phyloP scores from a whole-genome alignment of 2,888 invertebrate species.

The Thereva unica region DNA sequence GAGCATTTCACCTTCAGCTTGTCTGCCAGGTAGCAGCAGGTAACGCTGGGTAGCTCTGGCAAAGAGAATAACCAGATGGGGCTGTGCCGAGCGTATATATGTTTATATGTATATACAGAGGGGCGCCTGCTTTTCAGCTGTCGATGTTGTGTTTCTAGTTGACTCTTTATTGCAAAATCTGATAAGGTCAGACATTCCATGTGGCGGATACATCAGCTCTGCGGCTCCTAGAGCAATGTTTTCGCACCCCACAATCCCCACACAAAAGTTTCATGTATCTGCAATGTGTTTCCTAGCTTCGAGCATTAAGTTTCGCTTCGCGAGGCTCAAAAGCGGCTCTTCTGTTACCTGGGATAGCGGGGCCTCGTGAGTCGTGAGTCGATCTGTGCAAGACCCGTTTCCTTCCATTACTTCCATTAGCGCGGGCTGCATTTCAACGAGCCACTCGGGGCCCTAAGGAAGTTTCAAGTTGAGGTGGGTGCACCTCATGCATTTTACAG shows the following conservation, averaged over 20 bases:
- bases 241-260: slow-evolving; percentile 12
- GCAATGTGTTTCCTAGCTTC: not conserved
- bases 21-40: not conserved
- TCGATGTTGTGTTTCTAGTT: slow-evolving; percentile 22
- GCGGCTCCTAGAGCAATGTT: not conserved
- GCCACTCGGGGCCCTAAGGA: not conserved
- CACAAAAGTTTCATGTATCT: not conserved
- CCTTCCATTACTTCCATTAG: not conserved
- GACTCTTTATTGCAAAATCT: slow-evolving; percentile 27
- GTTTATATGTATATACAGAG: slow-evolving; percentile 1
- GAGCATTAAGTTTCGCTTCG: not conserved
- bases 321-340: not conserved
- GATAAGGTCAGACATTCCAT: slow-evolving; percentile 28
- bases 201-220: slow-evolving; percentile 5
- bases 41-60: not conserved
- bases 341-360: slow-evolving; percentile 2
- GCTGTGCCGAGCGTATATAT: slow-evolving; percentile 6
- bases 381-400: slow-evolving; percentile 8
- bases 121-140: slow-evolving; percentile 12
- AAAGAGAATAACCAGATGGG: not conserved
- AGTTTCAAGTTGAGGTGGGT: slow-evolving; percentile 19
- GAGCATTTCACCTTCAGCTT: no score
- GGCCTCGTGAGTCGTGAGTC: not conserved
- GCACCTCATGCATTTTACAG: slow-evolving; percentile 3
- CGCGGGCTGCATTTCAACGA: no score